These are phyloP conservation scores for Phalacrocorax aristotelis DNA, from an alignment of 2,113 vertebrate genomes.

Conservation along the genomic window DNA sequence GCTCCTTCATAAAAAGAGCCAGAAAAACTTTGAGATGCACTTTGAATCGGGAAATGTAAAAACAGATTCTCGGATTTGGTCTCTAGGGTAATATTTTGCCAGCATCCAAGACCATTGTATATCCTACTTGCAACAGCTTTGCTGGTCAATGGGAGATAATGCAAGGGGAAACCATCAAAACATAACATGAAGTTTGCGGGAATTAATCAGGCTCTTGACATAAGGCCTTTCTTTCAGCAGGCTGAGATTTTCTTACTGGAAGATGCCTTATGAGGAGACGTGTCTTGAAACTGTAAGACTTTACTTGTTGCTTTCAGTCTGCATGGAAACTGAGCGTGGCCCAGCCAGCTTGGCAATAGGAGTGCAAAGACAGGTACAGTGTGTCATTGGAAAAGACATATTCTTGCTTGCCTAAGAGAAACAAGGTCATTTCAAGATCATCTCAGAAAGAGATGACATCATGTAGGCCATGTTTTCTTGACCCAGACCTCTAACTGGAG, in stretches of 20 bases:
- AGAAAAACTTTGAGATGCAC: constrained; percentile 17
- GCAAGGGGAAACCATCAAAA: not conserved
- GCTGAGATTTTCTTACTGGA: not conserved
- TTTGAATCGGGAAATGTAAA: not conserved
- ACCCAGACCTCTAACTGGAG: not conserved
- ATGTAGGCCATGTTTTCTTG: constrained; percentile 14
- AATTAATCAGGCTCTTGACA: not conserved
- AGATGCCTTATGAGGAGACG: not conserved
- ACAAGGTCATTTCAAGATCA: not conserved
- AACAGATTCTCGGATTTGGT: not conserved
- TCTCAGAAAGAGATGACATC: not conserved
- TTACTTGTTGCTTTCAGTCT: not conserved
- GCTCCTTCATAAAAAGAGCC: not conserved
- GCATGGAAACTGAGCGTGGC: not conserved
- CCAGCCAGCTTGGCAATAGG: not conserved
- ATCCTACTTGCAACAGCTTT: not conserved
- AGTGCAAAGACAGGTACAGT: not conserved
- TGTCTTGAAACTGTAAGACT: not conserved
- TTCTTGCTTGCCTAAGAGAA: not conserved
- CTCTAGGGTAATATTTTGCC: not conserved
- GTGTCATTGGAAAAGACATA: not conserved
- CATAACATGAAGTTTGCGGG: not conserved
- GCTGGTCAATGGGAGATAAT: not conserved
- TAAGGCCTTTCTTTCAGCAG: not conserved
- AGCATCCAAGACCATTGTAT: not conserved